Evolutionary conservation across 2,797 vertebrate species (phyloP), one percentile per base, ranked within the genome.

Genomic region (Ptychadena robeensis): DNA sequence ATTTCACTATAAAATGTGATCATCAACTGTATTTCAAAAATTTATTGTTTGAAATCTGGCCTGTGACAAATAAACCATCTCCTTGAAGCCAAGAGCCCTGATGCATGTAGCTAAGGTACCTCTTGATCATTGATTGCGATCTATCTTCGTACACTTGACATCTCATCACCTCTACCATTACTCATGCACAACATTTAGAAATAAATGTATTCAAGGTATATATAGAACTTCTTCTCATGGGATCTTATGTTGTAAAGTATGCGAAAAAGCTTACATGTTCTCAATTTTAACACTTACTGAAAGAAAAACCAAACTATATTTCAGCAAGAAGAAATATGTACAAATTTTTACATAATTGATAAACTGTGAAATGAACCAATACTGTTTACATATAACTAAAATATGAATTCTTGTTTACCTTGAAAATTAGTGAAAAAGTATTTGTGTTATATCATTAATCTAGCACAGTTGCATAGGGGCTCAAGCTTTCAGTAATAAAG

Each of bases 101-200:
- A 63, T 63, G 7, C 25, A 63, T 63, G 59, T 63, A 27, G 61
- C 11, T 12, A 12, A 6, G 1, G 30, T 30, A 64, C 61, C 27
- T 30, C 25, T 64, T 64, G 28, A 27, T 61, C 9, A 27, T 61
- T 61, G 57, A 61, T 61, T 61, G 59, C 11, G 2, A 61, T 30
- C 25, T 64, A 5, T 31, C 61, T 64, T 28, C 61, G 27, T 28
- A 30, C 61, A 64, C 61, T 30, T 64, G 61, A 64, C 61, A 64
- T 64, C 61, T 64, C 61, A 30, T 64, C 27, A 12, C 61, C 28
- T 30, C 25, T 30, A 64, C 11, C 61, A 64, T 64, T 30, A 30
- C 61, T 64, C 27, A 64, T 64, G 61, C 28, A 64, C 28, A 64
- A 31, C 27, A 64, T 30, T 64, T 64, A 28, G 61, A 64, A 64